Conservation (phyloP, 2,888 invertebrate species). For the Thera obeliscata region DNA sequence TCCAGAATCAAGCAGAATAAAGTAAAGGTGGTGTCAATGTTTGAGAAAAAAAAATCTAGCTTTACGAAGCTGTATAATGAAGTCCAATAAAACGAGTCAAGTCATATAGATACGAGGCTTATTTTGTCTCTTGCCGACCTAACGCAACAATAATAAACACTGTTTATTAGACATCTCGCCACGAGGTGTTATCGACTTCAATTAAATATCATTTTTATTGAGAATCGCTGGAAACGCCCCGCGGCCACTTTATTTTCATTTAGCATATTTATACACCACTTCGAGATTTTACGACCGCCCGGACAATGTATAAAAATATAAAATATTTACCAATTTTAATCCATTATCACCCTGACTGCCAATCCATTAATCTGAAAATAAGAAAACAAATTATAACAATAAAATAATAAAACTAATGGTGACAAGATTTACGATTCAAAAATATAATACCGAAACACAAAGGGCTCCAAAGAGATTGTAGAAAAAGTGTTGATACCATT, state of each 20-base stretch:
- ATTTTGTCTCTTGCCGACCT: conserved; percentile 66
- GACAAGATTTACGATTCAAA: conserved; percentile 56
- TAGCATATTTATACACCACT: conserved; percentile 56
- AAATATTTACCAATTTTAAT: conserved; percentile 61
- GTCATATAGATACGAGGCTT: conserved; percentile 46
- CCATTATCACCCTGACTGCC: conserved; percentile 55
- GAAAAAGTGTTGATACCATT: conserved; percentile 76
- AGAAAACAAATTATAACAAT: conserved; percentile 48
- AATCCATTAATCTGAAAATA: conserved; percentile 68
- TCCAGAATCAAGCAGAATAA: neutral
- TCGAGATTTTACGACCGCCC: conserved; percentile 51
- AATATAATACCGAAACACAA: conserved; percentile 62
- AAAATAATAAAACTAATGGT: conserved; percentile 46
- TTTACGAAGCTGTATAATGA: conserved; percentile 6
- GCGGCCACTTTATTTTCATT: conserved; percentile 64
- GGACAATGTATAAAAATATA: conserved; percentile 51
- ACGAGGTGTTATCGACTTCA: conserved; percentile 78
- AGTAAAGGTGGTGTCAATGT: neutral
- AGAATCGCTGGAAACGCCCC: conserved; percentile 72
- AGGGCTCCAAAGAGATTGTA: conserved; percentile 59
- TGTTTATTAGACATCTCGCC: conserved; percentile 79
- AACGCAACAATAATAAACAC: conserved; percentile 80
- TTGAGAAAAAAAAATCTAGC: neutral
- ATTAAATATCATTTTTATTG: conserved; percentile 84
- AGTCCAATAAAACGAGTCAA: conserved; percentile 22